These are phyloP conservation scores for Columba janthina DNA, from an alignment of 2,113 vertebrate species.

Conservation along the genomic window DNA sequence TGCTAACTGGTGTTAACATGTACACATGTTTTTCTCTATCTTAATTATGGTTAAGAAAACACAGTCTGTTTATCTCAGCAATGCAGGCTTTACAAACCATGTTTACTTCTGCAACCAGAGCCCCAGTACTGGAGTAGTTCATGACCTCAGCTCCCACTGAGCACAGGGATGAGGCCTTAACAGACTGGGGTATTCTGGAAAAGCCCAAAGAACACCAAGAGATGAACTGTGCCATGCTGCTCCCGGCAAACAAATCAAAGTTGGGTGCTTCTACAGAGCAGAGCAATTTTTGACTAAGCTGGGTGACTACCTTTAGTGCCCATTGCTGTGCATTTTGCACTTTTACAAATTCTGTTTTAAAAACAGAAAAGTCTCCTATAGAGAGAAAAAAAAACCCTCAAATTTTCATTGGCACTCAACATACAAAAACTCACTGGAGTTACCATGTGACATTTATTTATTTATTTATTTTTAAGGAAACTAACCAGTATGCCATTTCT, in stretches of 20 bases:
- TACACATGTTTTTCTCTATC: neutral
- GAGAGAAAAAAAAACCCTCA: neutral
- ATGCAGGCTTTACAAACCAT: neutral
- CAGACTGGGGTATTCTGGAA: neutral
- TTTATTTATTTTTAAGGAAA: no score
- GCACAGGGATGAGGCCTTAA: neutral
- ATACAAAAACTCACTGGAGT: neutral
- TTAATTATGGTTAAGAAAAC: neutral
- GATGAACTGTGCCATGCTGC: neutral
- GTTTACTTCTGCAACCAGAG: neutral
- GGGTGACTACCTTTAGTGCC: neutral
- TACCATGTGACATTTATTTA: neutral
- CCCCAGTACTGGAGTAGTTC: fast-evolving
- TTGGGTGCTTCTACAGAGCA: neutral
- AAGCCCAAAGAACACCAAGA: fast-evolving
- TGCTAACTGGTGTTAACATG: neutral
- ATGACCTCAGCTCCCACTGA: neutral
- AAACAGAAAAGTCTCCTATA: neutral
- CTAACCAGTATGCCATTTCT: neutral
- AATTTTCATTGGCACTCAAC: neutral
- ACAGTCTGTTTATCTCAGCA: neutral
- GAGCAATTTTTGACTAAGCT: neutral
- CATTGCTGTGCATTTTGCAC: neutral
- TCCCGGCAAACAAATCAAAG: neutral
- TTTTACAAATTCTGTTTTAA: neutral